Evolutionary conservation across 2,797 vertebrate species (phyloP), one percentile per base, ranked within the genome.

Genomic region (Anolis apletophallus): DNA sequence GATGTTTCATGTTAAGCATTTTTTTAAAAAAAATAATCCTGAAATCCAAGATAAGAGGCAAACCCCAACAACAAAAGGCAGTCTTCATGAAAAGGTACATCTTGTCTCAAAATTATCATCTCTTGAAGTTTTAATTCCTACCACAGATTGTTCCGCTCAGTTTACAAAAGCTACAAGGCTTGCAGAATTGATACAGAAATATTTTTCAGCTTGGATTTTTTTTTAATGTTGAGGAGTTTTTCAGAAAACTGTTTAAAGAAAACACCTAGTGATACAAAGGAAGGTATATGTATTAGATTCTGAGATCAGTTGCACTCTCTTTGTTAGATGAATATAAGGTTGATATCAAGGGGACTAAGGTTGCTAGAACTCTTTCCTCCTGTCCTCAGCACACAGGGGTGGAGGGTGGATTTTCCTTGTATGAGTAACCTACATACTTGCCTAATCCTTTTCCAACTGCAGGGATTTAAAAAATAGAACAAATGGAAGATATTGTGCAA

Each of bases 61-160:
- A 1, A 54, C 34, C 21, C 72, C 3, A 74, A 55, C 26, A 89
- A 52, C 10, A 26, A 72, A 73, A 89, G 5, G 1, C n/a, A 32
- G 12, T 0, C 0, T 75, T 71, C 57, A 80, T 59, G 32, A 71
- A 87, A 84, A 46, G 4, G 67, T 73, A 46, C 54, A 68, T 67
- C 74, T 88, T 76, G 1, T 81, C 86, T 83, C 67, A 85, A 87
- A 83, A 80, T 23, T 88, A 68, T 10, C 50, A 11, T 81, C 16
- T 80, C 11, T 67, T 40, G 14, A 74, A 84, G 8, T 16, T 84
- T 54, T 84, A 34, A 80, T 88, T 81, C 40, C 73, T 1, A 40
- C 69, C 57, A 84, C 11, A 36, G 32, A 36, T 26, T 36, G 64
- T 80, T 88, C 59, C 79, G 52, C 72, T 84, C 83, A 55, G n/a